Evolutionary conservation across 2,888 invertebrate species (phyloP).

Genomic region (Leptopilina syphax): DNA sequence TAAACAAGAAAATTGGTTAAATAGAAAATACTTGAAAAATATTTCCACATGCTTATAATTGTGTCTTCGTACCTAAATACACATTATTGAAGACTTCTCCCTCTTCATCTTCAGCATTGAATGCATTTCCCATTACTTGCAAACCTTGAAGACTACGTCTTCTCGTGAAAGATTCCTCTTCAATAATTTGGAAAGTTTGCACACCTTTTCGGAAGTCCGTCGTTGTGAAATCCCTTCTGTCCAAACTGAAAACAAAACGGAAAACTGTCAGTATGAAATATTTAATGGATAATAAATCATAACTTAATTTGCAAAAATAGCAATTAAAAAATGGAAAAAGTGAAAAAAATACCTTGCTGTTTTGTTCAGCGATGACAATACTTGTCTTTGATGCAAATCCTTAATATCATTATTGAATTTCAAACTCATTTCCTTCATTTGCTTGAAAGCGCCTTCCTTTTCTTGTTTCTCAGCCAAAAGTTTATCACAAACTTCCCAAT

Average conservation of each 20-base stretch:
- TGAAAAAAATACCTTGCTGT: conserved; percentile 60
- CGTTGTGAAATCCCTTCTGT: conserved; percentile 60
- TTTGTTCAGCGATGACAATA: conserved; percentile 48
- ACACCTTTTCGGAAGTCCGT: conserved; percentile 45
- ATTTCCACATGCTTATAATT: too few relatives aligned
- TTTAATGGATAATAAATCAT: too few relatives aligned
- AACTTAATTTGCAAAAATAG: too few relatives aligned
- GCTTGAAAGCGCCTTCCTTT: conserved; percentile 78
- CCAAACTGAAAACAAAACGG: conserved; percentile 58
- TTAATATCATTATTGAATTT: conserved; percentile 46
- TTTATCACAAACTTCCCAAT: conserved; percentile 82
- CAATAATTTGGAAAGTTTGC: conserved; percentile 60
- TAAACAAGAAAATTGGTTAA: conserved; percentile 1
- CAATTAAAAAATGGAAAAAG: not conserved
- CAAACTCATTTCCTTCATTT: conserved; percentile 62
- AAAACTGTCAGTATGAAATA: not conserved
- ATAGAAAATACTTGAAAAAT: too few relatives aligned
- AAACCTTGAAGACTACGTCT: conserved; percentile 70
- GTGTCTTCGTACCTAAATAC: conserved; percentile 79
- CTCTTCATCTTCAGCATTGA: conserved; percentile 86
- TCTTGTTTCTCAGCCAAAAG: conserved; percentile 80
- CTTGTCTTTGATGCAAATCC: conserved; percentile 44
- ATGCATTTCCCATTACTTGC: conserved; percentile 72
- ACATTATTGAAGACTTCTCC: conserved; percentile 91
- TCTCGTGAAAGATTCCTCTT: conserved; percentile 66